A percentile compares a stretch with the other conserved stretches of the same genome.
Conservation (phyloP, 1,140 invertebrate species). For the Drosophila sproati region DNA sequence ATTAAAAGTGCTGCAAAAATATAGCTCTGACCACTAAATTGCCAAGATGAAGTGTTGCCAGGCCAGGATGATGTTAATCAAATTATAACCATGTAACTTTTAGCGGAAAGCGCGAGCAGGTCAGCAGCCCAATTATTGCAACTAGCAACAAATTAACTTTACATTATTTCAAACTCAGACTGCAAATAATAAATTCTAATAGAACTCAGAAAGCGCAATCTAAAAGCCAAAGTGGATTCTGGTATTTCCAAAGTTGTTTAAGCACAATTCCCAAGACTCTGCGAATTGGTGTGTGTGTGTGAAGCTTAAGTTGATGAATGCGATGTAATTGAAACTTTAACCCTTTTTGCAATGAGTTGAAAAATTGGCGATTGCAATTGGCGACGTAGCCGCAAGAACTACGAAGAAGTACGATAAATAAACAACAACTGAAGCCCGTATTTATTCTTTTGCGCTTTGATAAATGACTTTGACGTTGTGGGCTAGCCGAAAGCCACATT, state of each 20-base stretch:
- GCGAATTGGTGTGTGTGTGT: neutral
- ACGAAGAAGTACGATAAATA: slow-evolving; percentile 61
- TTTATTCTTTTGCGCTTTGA: slow-evolving; percentile 69
- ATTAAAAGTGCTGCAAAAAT: slow-evolving; percentile 44
- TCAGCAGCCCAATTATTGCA: slow-evolving; percentile 61
- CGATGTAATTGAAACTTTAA: slow-evolving; percentile 74
- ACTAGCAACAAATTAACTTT: slow-evolving; percentile 47
- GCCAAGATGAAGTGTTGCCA: slow-evolving; percentile 63
- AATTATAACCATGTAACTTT: slow-evolving; percentile 80
- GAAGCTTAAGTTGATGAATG: slow-evolving; percentile 27
- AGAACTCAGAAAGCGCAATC: neutral
- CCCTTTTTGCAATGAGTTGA: slow-evolving; percentile 55
- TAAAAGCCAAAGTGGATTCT: neutral
- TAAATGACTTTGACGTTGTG: slow-evolving; percentile 71
- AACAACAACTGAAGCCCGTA: slow-evolving; percentile 56
- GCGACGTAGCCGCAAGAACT: slow-evolving; percentile 6
- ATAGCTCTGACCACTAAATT: slow-evolving; percentile 72
- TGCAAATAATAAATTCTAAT: slow-evolving; percentile 50
- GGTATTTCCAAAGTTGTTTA: slow-evolving; percentile 13
- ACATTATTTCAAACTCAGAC: slow-evolving; percentile 59
- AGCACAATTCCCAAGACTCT: neutral
- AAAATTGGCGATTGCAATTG: slow-evolving; percentile 66
- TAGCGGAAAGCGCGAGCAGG: slow-evolving; percentile 48
- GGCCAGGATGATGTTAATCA: slow-evolving; percentile 65
- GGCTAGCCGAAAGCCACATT: slow-evolving; percentile 36